phyloP scores from a whole-genome alignment of 2,797 vertebrate species.

The Manis pentadactyla region DNA sequence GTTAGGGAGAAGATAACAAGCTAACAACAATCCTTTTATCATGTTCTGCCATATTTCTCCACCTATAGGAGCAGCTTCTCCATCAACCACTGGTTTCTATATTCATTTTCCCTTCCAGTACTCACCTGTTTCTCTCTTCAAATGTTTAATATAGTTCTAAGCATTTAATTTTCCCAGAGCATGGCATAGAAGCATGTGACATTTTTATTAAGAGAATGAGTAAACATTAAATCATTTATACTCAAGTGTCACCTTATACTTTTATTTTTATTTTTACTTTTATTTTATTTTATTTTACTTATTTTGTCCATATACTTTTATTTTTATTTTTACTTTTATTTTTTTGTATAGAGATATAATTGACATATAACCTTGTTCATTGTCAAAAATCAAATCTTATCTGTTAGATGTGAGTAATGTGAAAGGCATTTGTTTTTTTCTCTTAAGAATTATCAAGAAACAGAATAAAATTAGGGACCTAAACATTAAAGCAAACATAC shows the following conservation, averaged over 20 bases:
- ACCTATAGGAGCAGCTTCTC: neutral
- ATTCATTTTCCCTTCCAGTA: neutral
- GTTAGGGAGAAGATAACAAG: neutral
- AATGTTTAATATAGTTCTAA: neutral
- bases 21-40: neutral
- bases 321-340: neutral
- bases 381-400: neutral
- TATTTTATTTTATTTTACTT: neutral
- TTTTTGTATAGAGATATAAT: neutral
- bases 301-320: neutral
- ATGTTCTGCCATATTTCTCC: accelerated
- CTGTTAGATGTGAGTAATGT: neutral
- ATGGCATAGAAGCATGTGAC: neutral
- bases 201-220: neutral
- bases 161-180: neutral
- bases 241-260: neutral
- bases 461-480: neutral
- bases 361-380: neutral
- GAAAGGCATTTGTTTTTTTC: accelerated
- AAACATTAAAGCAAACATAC: neutral
- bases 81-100: neutral
- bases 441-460: neutral
- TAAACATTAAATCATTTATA: neutral
- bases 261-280: neutral
- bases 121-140: neutral